A percentile compares a stretch with the other conserved stretches of the same genome.
Evolutionary conservation across 1,140 invertebrate genomes (phyloP).

Genomic region (Pogonus chalceus): DNA sequence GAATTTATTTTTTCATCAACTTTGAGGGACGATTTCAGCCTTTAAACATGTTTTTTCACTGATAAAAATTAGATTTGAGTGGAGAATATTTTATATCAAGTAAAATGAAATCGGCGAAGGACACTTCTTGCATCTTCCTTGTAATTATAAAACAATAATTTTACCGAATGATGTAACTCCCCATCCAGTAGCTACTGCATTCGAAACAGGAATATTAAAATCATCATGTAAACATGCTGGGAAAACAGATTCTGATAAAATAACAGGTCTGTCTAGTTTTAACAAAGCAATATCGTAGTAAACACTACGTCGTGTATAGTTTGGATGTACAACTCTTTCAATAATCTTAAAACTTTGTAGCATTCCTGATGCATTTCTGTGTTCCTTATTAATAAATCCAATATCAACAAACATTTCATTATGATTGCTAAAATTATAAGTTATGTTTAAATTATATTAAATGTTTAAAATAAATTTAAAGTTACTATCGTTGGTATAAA

Average conservation of each 20-base stretch:
- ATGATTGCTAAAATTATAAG: too few relatives aligned
- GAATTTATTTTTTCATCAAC: too few relatives aligned
- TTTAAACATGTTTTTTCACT: too few relatives aligned
- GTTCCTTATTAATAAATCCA: not conserved
- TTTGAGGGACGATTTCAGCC: too few relatives aligned
- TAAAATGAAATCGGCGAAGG: too few relatives aligned
- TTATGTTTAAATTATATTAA: too few relatives aligned
- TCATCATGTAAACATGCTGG: slow-evolving; percentile 12
- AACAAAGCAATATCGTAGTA: not conserved
- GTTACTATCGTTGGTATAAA: too few relatives aligned
- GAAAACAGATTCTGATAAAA: not conserved
- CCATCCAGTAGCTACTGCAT: not conserved
- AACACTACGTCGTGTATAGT: not conserved
- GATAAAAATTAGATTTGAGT: too few relatives aligned
- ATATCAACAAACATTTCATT: not conserved
- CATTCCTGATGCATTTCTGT: not conserved
- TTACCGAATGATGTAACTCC: not conserved
- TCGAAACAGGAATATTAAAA: slow-evolving; percentile 18
- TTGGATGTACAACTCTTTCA: not conserved
- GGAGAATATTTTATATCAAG: not conserved
- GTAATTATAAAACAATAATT: not conserved
- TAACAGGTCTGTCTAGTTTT: not conserved
- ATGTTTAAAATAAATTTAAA: too few relatives aligned
- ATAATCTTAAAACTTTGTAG: not conserved
- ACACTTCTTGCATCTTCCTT: too few relatives aligned